Percentiles rank a stretch among this genome's conserved stretches.
phyloP scores from a whole-genome alignment of 2,113 vertebrate species.

The Trochalopteron elliotii region DNA sequence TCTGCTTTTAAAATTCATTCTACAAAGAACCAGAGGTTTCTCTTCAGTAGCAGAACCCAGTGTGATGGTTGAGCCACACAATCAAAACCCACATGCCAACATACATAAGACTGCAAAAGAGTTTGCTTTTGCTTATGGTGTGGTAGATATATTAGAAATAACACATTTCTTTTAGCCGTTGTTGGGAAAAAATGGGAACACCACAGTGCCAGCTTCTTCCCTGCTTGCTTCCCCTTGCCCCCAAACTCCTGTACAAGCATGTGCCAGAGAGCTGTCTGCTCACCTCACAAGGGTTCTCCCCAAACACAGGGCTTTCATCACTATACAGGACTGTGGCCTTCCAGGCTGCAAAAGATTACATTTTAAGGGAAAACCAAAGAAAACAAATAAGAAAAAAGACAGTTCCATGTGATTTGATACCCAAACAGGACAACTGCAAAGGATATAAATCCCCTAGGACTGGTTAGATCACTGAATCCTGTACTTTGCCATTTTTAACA shows the following conservation, averaged over 20 bases:
- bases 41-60: not conserved
- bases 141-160: not conserved
- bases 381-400: not conserved
- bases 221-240: not conserved
- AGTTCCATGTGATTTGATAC: not conserved
- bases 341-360: not conserved
- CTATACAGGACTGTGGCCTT: not conserved
- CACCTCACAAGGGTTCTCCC: not conserved
- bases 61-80: not conserved
- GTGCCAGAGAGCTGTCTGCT: not conserved
- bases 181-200: not conserved
- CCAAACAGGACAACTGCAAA: not conserved
- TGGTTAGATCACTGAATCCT: not conserved
- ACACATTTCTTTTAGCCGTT: not conserved
- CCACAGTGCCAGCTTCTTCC: not conserved
- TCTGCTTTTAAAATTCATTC: not conserved
- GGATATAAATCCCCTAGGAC: not conserved
- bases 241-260: rapidly evolving
- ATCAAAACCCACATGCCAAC: not conserved
- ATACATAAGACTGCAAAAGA: not conserved
- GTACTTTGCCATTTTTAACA: not conserved
- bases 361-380: not conserved
- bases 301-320: not conserved
- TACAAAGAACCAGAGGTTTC: not conserved
- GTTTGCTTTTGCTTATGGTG: not conserved